Base-by-base conservation (phyloP, 2,113 vertebrate species). In the Tychaedon coryphoeus region DNA sequence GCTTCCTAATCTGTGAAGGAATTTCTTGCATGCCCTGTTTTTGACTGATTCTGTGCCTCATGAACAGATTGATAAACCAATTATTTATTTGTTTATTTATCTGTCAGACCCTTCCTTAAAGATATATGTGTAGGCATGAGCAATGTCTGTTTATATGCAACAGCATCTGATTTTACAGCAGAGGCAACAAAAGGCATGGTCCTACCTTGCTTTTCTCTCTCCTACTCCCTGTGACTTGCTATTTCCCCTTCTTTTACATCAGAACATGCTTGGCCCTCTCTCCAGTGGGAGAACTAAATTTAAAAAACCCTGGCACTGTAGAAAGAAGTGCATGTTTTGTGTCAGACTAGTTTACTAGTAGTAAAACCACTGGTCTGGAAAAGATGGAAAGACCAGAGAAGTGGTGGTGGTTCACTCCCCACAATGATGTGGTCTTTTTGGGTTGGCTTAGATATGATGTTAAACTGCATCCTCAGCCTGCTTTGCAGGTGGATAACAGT, bases 181-280 rank as follows among this genome's bases (percentile, higher is more conserved):
- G 45, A 38, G 25, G 19, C 23, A 58, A 26, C 8, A 64, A n/a
- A 85, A 72, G 13, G 4, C 15, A 12, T 38, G 28, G 22, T 47
- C 31, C 5, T 73, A 4, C 58, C 50, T 65, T 7, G 51, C 5
- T 53, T 83, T 86, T 80, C 45, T 24, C 18, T 58, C 36, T 93
- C 40, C 29, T 26, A 6, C 29, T 80, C 20, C 22, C 23, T 3
- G 2, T 5, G 3, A 16, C 0, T 4, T 73, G 6, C 5, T 66
- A 1, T 58, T 91, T 38, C 45, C 51, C 8, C 23, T 47, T 12
- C 25, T 81, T 61, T 84, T 62, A 56, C 43, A 26, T 6, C 25
- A 62, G 56, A 71, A 40, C 2, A 0, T 62, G 6, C 45, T 64
- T 54, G 48, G 8, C 11, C 14, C 45, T 23, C 33, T 79, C 25